Evolutionary conservation across 1,140 invertebrate genomes (phyloP), one percentile per base, ranked within the genome.

Genomic region (Zophobas morio): DNA sequence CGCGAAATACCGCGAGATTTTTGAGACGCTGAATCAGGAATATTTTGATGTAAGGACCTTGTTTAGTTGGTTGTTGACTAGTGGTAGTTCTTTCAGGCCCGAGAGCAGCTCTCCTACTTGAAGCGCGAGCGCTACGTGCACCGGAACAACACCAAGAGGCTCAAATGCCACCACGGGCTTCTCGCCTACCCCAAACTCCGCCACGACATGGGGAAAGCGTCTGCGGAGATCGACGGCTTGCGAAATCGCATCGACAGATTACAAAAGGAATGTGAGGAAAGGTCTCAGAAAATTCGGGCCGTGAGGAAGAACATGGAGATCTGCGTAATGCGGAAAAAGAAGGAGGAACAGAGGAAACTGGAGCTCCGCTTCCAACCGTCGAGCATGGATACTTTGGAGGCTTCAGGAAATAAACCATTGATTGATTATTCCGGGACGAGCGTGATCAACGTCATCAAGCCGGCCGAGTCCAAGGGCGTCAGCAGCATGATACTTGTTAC

Each of bases 61-160:
- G 0, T 51, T 2, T 4, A 2, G 4, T 4, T 20, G 3, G 2
- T 51, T 6, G 1, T 63, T 42, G 1, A 40, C 39, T 39, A 63
- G 37, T n/a, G 1, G n/a, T 63, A 40, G 6, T 63, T 4, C 8
- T 42, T 32, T 46, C 49, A 66, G 60, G 60, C 60, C 0, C 33
- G 71, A 1, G 71, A 73, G 40, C 37, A 73, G 32, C 1, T 56
- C 34, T 6, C 6, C 0, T 53, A 54, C 40, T 73, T 73, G 40
- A 53, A 37, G 39, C 49, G 33, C 20, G 49, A 73, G 32, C 33
- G 49, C 2, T 37, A 73, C 37, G 33, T 2, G 1, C 3, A 6
- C 2, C 6, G 54, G 5, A 56, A 39, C 1, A 6, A 37, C 1
- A 72, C 51, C 8, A 56, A 37, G 36, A 56, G 39, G n/a, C 32